phyloP scores from a whole-genome alignment of 2,113 vertebrate species.

The Triplophysa tibetana region DNA sequence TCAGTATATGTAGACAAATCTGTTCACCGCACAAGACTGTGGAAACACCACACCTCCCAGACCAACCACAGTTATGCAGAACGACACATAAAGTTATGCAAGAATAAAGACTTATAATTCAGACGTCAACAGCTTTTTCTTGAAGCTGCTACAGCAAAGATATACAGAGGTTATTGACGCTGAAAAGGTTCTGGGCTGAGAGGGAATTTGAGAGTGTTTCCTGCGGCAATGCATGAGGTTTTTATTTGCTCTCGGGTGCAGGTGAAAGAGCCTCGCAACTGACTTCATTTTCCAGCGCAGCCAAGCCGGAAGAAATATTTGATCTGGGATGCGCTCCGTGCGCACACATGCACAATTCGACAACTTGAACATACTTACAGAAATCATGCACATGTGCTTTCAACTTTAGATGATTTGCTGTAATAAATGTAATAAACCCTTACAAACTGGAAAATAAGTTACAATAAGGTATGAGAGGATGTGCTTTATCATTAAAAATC shows the following conservation, averaged over 20 bases:
- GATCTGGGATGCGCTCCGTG: slow-evolving; percentile 26
- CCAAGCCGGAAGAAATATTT: slow-evolving; percentile 28
- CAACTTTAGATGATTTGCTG: not conserved
- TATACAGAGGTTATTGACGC: slow-evolving; percentile 16
- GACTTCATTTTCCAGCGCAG: slow-evolving; percentile 40
- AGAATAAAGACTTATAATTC: slow-evolving; percentile 35
- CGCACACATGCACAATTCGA: not conserved
- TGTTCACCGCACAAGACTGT: not conserved
- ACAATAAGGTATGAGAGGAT: too few relatives aligned
- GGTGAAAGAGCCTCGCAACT: slow-evolving; percentile 38
- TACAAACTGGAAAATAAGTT: too few relatives aligned
- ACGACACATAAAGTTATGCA: slow-evolving; percentile 5
- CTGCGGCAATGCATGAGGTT: slow-evolving; percentile 6
- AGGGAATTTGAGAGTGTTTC: slow-evolving; percentile 27
- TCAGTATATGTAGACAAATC: not conserved
- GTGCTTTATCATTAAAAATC: too few relatives aligned
- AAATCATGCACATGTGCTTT: slow-evolving; percentile 11
- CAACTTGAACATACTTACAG: slow-evolving; percentile 13
- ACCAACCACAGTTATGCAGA: slow-evolving; percentile 20
- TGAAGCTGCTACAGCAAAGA: not conserved
- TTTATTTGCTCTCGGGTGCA: slow-evolving; percentile 41
- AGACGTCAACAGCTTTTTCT: slow-evolving; percentile 14
- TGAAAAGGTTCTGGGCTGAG: not conserved
- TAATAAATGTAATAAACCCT: too few relatives aligned
- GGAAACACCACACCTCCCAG: not conserved